Evolutionary conservation across 2,797 vertebrate species (phyloP).

Genomic region (Poeciliopsis infans): DNA sequence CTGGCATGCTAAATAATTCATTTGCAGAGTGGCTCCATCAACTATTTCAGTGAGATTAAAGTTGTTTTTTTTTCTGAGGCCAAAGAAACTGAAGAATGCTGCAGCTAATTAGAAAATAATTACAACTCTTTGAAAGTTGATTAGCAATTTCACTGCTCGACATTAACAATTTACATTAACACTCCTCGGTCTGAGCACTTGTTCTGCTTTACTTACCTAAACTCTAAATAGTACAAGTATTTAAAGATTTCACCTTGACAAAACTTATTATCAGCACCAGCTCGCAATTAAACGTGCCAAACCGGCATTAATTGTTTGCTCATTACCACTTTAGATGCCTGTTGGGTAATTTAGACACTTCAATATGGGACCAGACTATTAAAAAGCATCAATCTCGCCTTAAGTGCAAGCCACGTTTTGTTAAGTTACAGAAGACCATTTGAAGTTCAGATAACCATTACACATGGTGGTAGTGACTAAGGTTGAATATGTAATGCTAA

Average conservation of each 20-base stretch:
- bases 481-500: slow-evolving; percentile 81
- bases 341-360: slow-evolving; percentile 90
- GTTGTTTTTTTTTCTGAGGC: background rate
- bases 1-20: slow-evolving; percentile 91
- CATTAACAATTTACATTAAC: slow-evolving; percentile 82
- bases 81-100: slow-evolving; percentile 55
- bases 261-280: slow-evolving; percentile 86
- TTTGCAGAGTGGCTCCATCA: slow-evolving; percentile 77
- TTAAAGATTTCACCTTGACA: slow-evolving; percentile 94
- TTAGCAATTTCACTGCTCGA: slow-evolving; percentile 71
- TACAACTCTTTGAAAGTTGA: slow-evolving; percentile 70
- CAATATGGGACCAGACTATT: slow-evolving; percentile 87
- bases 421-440: slow-evolving; percentile 87
- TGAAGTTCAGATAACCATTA: slow-evolving; percentile 85
- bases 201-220: slow-evolving; percentile 92
- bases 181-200: slow-evolving; percentile 83
- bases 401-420: slow-evolving; percentile 85
- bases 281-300: slow-evolving; percentile 92
- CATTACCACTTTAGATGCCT: slow-evolving; percentile 91
- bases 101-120: slow-evolving; percentile 81
- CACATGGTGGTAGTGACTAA: slow-evolving; percentile 76
- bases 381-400: slow-evolving; percentile 90
- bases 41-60: slow-evolving; percentile 60
- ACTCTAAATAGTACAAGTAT: slow-evolving; percentile 93
- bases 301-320: slow-evolving; percentile 89